phyloP scores from a whole-genome alignment of 2,797 vertebrate genomes.

The Liparis tanakae region DNA sequence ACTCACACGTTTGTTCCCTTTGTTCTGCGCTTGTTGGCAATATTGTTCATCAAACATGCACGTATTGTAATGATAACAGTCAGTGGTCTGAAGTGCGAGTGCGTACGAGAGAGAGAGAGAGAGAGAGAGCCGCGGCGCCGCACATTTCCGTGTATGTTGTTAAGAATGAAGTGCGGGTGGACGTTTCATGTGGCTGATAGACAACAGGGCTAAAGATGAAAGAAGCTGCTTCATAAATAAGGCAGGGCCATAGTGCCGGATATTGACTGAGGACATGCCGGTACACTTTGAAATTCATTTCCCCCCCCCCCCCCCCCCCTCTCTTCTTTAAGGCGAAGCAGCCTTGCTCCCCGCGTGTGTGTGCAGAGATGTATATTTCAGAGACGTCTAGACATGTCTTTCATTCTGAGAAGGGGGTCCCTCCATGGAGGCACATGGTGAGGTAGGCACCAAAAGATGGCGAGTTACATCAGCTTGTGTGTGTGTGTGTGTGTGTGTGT shows the following conservation, averaged over 20 bases:
- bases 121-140: constrained; percentile 49
- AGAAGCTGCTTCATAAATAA: constrained; percentile 85
- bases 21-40: constrained; percentile 82
- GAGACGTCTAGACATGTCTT: constrained; percentile 84
- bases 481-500: constrained; percentile 60
- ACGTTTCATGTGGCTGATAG: constrained; percentile 84
- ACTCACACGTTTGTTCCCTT: constrained; percentile 76
- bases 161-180: constrained; percentile 78
- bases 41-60: constrained; percentile 83
- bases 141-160: constrained; percentile 74
- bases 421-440: constrained; percentile 75
- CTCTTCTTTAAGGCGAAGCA: constrained; percentile 82
- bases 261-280: constrained; percentile 86
- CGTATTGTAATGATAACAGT: constrained; percentile 82
- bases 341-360: constrained; percentile 76
- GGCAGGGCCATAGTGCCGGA: constrained; percentile 83
- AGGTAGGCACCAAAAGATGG: constrained; percentile 55
- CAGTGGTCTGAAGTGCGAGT: constrained; percentile 68
- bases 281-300: constrained; percentile 87
- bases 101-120: constrained; percentile 47
- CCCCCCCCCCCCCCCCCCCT: constrained; percentile 59
- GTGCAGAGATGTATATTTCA: constrained; percentile 85
- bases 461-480: constrained; percentile 46
- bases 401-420: constrained; percentile 84
- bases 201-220: constrained; percentile 86